Base-by-base conservation (phyloP, 2,888 invertebrate species). In the Cephus pygmeus region DNA sequence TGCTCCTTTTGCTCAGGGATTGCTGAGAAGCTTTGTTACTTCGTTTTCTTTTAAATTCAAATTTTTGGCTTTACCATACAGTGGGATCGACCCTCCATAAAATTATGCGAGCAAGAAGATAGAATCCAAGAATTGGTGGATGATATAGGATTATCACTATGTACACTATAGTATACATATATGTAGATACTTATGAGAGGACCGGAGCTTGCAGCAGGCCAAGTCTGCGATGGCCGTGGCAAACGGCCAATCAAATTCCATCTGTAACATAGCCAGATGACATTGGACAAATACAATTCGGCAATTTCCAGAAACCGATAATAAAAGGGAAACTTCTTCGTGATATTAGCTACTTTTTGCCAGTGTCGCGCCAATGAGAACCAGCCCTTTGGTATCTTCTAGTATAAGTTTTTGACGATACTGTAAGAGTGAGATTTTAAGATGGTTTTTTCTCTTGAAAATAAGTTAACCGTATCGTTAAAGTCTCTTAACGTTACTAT, bases 161-260 rank as follows among this genome's bases (percentile, higher is more conserved):
- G 23, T 23, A 23, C 56, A 56, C 56, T 56, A 6, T 56, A 9
- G 23, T 56, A 23, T 23, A 40, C 15, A 2, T 40, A 23, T 40
- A 40, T 40, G 23, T 56, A 23, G 56, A 56, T 23, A 56, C 56
- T 56, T 56, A 23, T 9, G 56, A 56, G 56, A 56, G 9, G 56
- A 9, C 56, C 9, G 23, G 2, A 23, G 23, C 56, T 23, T 23
- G 56, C 56, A 15, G 76, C 76, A 75, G 69, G 81, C 81, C 84
- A 83, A 86, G 80, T 85, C 77, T 81, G 80, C 79, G 83, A 86
- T 81, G 82, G 81, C 82, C 85, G 83, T 88, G 88, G 88, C 87
- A 83, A 85, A 83, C 83, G 82, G 86, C 88, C 88, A 88, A 88
- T 88, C 86, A 85, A 87, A 87, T 88, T 82, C 84, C 84, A 85